Evolutionary conservation across 2,888 invertebrate genomes (phyloP).

Genomic region (Vesta saturnalis): DNA sequence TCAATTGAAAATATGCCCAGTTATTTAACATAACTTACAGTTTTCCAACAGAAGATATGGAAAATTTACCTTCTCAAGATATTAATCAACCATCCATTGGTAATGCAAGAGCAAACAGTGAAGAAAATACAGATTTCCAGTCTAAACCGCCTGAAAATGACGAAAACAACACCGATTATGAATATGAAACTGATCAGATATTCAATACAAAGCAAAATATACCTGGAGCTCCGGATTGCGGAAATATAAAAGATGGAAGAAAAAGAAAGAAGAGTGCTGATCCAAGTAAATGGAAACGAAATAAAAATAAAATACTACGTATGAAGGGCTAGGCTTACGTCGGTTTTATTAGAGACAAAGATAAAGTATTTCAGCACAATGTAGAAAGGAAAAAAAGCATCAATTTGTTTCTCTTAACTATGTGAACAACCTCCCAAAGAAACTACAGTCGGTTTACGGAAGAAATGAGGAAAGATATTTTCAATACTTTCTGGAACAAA

Average conservation of each 20-base stretch:
- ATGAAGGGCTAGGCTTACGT: conserved; percentile 2
- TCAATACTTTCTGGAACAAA: not conserved
- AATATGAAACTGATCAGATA: not conserved
- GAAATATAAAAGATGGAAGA: conserved; percentile 8
- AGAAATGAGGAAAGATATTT: not conserved
- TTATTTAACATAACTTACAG: not conserved
- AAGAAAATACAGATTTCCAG: not conserved
- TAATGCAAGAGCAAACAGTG: not conserved
- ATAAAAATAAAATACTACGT: conserved; percentile 11
- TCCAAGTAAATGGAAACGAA: conserved; percentile 3
- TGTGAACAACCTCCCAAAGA: not conserved
- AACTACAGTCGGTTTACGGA: not conserved
- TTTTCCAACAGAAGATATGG: not conserved
- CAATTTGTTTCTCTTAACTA: not conserved
- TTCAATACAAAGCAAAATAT: too few species aligned
- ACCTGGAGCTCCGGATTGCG: not conserved
- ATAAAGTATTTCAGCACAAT: not conserved
- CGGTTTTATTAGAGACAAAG: not conserved
- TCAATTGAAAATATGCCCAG: not conserved
- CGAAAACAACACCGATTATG: not conserved
- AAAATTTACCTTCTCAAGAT: not conserved
- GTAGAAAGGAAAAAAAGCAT: not conserved
- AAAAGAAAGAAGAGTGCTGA: not conserved
- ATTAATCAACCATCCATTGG: too few species aligned
- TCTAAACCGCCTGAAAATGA: not conserved